A percentile compares a stretch with the other conserved stretches of the same genome.
These are phyloP conservation scores for Xestia c-nigrum DNA, from an alignment of 2,888 invertebrate species.

Conservation along the genomic window DNA sequence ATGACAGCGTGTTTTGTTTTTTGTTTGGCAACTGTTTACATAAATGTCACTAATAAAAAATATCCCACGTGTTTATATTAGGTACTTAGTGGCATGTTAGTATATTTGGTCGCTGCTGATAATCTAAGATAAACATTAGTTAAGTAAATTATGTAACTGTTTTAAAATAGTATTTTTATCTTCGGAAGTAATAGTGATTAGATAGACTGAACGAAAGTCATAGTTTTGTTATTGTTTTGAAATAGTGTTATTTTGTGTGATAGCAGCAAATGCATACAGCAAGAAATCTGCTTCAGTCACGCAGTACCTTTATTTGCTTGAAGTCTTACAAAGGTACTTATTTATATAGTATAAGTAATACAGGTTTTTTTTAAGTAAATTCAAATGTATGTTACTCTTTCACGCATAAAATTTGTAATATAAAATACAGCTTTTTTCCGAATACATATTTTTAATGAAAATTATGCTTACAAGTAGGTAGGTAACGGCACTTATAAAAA, in stretches of 20 bases:
- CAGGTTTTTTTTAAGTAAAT: too few relatives aligned
- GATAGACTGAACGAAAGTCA: neutral
- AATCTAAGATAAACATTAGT: constrained; percentile 6
- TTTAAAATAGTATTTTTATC: neutral
- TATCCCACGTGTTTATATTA: neutral
- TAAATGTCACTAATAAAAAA: neutral
- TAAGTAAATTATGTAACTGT: neutral
- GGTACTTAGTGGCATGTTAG: too few relatives aligned
- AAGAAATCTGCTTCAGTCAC: neutral
- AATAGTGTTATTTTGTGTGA: neutral
- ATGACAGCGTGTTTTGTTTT: neutral
- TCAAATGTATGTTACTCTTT: too few relatives aligned
- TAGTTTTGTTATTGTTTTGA: neutral
- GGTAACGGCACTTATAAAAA: too few relatives aligned
- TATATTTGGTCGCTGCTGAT: neutral
- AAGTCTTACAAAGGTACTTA: too few relatives aligned
- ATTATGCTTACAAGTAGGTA: too few relatives aligned
- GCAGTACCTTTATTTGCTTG: too few relatives aligned
- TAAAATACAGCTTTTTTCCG: too few relatives aligned
- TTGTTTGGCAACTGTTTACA: neutral
- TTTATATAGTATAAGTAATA: too few relatives aligned
- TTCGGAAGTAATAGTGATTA: neutral
- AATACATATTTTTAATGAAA: too few relatives aligned
- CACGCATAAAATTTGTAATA: too few relatives aligned
- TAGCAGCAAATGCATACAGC: neutral